Base-by-base conservation (phyloP, 2,888 invertebrate species). In the Isoperla grammatica region DNA sequence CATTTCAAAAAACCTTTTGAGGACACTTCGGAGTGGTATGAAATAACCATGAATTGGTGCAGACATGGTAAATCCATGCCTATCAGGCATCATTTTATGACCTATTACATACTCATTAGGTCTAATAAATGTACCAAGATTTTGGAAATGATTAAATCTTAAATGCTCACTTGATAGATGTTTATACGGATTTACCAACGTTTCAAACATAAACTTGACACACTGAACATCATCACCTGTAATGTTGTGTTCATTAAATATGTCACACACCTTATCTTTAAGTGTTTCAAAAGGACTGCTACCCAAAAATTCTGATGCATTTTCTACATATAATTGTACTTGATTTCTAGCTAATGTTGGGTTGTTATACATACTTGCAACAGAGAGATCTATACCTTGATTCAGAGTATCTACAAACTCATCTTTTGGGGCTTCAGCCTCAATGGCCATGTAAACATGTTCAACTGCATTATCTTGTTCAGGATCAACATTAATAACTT, bases 161-260 rank as follows among this genome's bases (percentile, higher is more conserved):
- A 58, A 56, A 23, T 61, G 40, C 55, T 65, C 65, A 8, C 63
- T 63, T 35, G 56, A 48, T 15, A 66, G 56, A 48, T 60, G 46
- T 20, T 57, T 48, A 19, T 64, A 42, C 8, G 42, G 42, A 42
- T 8, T 9, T 42, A 15, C 13, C 13, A 42, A 42, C 13, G 13
- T 5, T 5, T 42, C 42, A n/a, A 42, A 42, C 13, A 9, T 42
- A 5, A n/a, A n/a, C 5, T 15, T 15, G 5, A 42, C 5, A 37
- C 37, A 9, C 6, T 37, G 6, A 9, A 45, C 45, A 17, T 45
- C 45, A 17, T 17, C 17, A 11, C 15, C 45, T 17, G 45, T 45
- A 13, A 20, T 20, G 4, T 17, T 20, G 3, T 11, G 11, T 11
- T 11, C 4, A 13, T 45, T 15, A 5, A 45, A 45, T 19, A 45